A percentile compares a stretch with the other conserved stretches of the same genome.
These are phyloP conservation scores for Cygnus atratus DNA, from an alignment of 2,113 vertebrate genomes.

Conservation along the genomic window DNA sequence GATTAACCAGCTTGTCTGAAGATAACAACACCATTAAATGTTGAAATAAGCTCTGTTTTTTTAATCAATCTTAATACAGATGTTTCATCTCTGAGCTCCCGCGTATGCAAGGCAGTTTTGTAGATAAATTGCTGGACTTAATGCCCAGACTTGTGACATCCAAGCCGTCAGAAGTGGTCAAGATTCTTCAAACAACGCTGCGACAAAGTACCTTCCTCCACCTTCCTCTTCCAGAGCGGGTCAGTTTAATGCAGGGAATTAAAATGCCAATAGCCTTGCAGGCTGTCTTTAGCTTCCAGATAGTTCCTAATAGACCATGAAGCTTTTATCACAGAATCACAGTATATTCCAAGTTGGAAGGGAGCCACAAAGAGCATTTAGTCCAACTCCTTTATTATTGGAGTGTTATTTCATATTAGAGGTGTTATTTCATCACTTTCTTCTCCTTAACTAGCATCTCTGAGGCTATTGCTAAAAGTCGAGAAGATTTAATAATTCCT, in stretches of 20 bases:
- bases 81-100: conserved; percentile 90
- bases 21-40: background rate
- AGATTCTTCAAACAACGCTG: conserved; percentile 91
- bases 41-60: background rate
- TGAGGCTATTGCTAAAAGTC: background rate
- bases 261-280: background rate
- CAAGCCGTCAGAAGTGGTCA: conserved; percentile 90
- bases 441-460: background rate
- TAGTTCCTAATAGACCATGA: background rate
- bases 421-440: background rate
- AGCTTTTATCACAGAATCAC: background rate
- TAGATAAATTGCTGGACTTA: conserved; percentile 91
- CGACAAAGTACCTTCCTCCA: conserved; percentile 90
- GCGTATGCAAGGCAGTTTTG: conserved; percentile 93
- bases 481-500: background rate
- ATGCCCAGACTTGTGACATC: conserved; percentile 92
- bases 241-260: conserved; percentile 32
- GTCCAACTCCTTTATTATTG: too few relatives aligned
- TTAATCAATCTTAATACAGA: conserved; percentile 65
- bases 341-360: too few relatives aligned
- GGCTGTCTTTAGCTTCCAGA: background rate
- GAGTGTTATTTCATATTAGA: background rate
- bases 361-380: too few relatives aligned
- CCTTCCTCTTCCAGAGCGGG: conserved; percentile 90
- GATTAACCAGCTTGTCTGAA: background rate